Percentiles rank a stretch among this genome's conserved stretches.
Evolutionary conservation across 2,113 vertebrate genomes (phyloP).

Genomic region (Edolisoma coerulescens): DNA sequence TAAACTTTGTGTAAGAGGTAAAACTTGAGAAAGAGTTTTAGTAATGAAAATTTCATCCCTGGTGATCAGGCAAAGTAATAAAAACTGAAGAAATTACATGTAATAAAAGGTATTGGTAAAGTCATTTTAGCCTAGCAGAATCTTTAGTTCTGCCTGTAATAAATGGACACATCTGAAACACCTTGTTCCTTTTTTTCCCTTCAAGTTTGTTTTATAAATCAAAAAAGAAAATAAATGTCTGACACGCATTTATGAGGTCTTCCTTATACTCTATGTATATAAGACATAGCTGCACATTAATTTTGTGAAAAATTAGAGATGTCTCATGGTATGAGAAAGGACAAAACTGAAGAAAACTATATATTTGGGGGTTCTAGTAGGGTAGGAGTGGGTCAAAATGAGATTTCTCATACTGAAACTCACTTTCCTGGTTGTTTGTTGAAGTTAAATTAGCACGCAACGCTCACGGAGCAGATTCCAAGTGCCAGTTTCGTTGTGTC

Average conservation of each 20-base stretch:
- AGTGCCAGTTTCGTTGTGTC: not conserved
- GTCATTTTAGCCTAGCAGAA: not conserved
- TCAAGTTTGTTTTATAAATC: not conserved
- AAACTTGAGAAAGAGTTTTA: not conserved
- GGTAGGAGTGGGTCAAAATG: not conserved
- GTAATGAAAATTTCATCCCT: not conserved
- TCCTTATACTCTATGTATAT: not conserved
- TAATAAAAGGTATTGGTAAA: not conserved
- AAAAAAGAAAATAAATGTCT: not conserved
- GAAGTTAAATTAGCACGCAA: not conserved
- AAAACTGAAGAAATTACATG: not conserved
- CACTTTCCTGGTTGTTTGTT: not conserved
- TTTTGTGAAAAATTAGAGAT: not conserved
- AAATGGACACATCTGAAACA: not conserved
- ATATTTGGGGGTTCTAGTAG: not conserved
- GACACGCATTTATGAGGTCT: not conserved
- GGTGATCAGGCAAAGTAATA: not conserved
- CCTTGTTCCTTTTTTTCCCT: not conserved
- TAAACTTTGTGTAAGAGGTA: not conserved
- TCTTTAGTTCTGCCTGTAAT: not conserved
- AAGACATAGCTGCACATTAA: not conserved
- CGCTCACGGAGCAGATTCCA: not conserved
- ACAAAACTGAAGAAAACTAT: not conserved
- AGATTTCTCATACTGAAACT: not conserved
- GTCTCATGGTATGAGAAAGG: not conserved